Base-by-base conservation (phyloP, 2,888 invertebrate genomes). In the Drosophila phalerata region DNA sequence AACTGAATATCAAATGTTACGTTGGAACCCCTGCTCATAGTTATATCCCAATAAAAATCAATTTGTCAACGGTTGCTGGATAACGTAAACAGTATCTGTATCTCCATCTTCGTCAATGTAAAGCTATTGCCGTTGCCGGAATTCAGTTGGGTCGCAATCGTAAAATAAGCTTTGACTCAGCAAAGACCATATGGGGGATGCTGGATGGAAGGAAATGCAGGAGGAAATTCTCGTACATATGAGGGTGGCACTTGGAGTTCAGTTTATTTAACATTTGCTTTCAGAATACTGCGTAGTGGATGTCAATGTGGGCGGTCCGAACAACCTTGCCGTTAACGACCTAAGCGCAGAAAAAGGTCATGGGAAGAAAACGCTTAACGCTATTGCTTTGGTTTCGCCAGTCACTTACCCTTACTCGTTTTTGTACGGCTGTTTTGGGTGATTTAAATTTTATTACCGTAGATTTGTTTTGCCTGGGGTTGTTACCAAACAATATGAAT, bases 371-470 rank as follows among this genome's bases (percentile, higher is more conserved):
- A 57, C 69, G 71, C 51, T 75, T 78, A 61, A 73, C 76, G 63
- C 8, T 53, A 73, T 77, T 53, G 74, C 55, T 66, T 55, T 43
- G 71, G 72, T 71, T 73, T 47, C 52, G 57, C 62, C 73, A 73
- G 68, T 74, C 60, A 75, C 56, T 69, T 69, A 64, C 56, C 34
- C n/a, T 2, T 43, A 52, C 34, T 45, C 43, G 25, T 25, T 49
- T 15, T 25, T 37, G 28, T 13, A 47, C 28, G 61, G 51, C 66
- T 57, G 52, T 57, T 81, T 75, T 82, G 88, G 80, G 75, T 88
- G 90, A 89, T 90, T 91, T 89, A 88, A 90, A 90, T 89, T 91
- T 90, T 88, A 91, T 91, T 90, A 90, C 79, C 77, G 67, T 69
- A 73, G 79, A 81, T 84, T 85, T 82, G 73, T 70, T 30, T 70